Conservation (phyloP, 1,140 invertebrate species). For the Drosophila seguyi region DNA sequence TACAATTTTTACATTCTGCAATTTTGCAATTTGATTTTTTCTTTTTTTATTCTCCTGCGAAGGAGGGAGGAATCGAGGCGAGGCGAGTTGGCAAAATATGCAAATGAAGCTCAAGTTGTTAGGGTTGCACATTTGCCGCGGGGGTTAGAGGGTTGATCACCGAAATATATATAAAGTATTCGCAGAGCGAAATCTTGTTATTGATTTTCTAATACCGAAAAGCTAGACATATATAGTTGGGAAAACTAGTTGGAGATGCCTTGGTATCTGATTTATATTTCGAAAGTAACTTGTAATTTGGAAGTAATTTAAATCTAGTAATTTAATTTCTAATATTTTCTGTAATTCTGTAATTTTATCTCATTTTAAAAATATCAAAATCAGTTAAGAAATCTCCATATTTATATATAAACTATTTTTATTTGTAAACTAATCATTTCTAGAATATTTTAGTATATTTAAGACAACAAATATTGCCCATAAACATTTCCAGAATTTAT, state of each 20-base stretch:
- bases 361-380: too few relatives aligned
- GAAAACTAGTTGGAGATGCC: neutral
- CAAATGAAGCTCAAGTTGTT: constrained; percentile 80
- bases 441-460: neutral
- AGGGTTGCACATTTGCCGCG: constrained; percentile 48
- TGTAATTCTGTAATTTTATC: too few relatives aligned
- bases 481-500: neutral
- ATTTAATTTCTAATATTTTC: neutral
- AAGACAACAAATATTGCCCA: neutral
- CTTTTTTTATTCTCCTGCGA: constrained; percentile 41
- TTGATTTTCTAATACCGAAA: constrained; percentile 38
- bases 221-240: neutral
- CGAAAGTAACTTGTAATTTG: neutral
- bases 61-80: constrained; percentile 16
- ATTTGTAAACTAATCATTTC: neutral
- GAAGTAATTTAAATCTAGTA: neutral
- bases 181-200: constrained; percentile 31
- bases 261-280: neutral
- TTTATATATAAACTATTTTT: neutral
- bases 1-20: constrained; percentile 62
- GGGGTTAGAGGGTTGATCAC: constrained; percentile 68
- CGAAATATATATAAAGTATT: constrained; percentile 22
- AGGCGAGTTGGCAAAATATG: constrained; percentile 70
- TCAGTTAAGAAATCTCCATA: too few relatives aligned
- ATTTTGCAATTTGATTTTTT: constrained; percentile 69